phyloP scores from a whole-genome alignment of 2,888 invertebrate species.

The Leptinotarsa haldemani region DNA sequence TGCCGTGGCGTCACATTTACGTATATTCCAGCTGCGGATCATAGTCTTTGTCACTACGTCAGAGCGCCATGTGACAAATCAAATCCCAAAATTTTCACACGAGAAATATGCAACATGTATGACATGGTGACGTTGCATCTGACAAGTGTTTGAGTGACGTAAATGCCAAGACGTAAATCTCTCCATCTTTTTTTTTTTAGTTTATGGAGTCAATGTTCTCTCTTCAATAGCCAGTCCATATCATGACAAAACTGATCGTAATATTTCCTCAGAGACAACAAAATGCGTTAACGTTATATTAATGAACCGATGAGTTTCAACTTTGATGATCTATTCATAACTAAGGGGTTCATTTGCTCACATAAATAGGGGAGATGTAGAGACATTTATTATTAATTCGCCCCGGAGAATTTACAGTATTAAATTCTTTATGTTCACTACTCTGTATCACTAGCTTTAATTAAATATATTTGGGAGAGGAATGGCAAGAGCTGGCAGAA shows the following conservation, averaged over 20 bases:
- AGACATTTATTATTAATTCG: slow-evolving; percentile 35
- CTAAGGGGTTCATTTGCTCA: slow-evolving; percentile 7
- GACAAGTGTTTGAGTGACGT: no score
- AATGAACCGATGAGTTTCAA: neutral
- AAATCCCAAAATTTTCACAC: no score
- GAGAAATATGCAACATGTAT: no score
- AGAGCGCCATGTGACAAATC: no score
- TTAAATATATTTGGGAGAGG: slow-evolving; percentile 32
- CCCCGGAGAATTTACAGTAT: slow-evolving; percentile 27
- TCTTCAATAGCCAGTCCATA: no score
- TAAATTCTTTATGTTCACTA: slow-evolving; percentile 37
- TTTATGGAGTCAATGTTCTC: no score
- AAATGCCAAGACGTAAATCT: no score
- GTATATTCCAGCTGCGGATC: no score
- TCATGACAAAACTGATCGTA: neutral
- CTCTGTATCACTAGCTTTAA: slow-evolving; percentile 34
- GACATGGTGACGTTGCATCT: no score
- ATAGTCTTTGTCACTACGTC: no score
- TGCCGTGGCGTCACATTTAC: no score
- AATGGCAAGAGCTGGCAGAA: slow-evolving; percentile 12
- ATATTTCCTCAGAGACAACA: neutral
- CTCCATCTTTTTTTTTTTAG: no score
- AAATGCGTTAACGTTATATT: neutral
- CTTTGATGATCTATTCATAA: slow-evolving; percentile 5
- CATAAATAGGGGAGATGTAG: slow-evolving; percentile 30